These are phyloP conservation scores for Actinostola sp. DNA, from an alignment of 92 coral and sea anemone species.

Conservation along the genomic window DNA sequence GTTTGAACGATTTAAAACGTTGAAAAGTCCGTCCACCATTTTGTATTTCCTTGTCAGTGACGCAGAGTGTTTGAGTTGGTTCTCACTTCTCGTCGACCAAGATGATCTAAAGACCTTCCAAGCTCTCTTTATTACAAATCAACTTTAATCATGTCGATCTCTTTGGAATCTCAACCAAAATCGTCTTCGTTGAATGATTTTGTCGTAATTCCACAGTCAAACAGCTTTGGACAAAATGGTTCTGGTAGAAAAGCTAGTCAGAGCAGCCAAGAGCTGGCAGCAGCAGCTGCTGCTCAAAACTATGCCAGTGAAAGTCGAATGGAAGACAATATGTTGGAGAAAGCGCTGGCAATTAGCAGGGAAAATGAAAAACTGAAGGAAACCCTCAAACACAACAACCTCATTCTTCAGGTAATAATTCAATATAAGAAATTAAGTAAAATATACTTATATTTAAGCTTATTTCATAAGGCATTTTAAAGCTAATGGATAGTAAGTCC, in stretches of 20 bases:
- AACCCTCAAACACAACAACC: slow-evolving; percentile 56
- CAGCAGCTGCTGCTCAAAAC: background rate
- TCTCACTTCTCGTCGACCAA: background rate
- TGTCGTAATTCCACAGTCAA: too few relatives aligned
- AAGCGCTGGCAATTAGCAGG: slow-evolving; percentile 30
- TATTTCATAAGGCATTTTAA: too few relatives aligned
- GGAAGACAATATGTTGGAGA: slow-evolving; percentile 52
- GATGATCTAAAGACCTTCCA: background rate
- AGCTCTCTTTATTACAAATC: background rate
- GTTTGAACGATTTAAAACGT: background rate
- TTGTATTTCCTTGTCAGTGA: background rate
- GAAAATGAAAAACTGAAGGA: slow-evolving; percentile 76
- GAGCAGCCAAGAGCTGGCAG: background rate
- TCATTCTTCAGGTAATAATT: slow-evolving; percentile 68
- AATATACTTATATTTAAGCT: too few relatives aligned
- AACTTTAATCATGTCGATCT: background rate
- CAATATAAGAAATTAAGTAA: too few relatives aligned
- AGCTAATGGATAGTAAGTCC: too few relatives aligned
- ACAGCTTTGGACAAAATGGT: background rate
- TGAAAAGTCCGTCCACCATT: slow-evolving; percentile 23
- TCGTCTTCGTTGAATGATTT: too few relatives aligned
- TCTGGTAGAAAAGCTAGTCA: background rate
- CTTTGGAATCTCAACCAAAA: too few relatives aligned
- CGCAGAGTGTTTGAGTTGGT: background rate
- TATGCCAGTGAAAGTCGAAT: background rate